Conservation (phyloP, 2,888 invertebrate species). For the Leucophenga maculata region DNA sequence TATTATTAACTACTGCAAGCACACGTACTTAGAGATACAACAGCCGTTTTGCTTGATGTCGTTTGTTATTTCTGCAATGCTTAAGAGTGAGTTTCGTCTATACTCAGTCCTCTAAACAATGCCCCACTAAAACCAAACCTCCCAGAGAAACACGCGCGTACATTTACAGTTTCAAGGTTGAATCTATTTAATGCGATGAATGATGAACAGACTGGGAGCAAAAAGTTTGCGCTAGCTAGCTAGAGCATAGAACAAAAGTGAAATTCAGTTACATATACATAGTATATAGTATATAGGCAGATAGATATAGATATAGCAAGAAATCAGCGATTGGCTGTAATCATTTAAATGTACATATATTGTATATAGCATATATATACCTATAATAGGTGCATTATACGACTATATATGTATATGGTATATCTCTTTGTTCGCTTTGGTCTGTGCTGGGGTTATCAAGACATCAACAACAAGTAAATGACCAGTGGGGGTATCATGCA, state of each 20-base stretch:
- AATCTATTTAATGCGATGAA: slow-evolving; percentile 26
- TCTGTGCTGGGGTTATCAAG: slow-evolving; percentile 15
- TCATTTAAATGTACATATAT: too few relatives aligned
- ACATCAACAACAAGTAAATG: not conserved
- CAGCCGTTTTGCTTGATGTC: slow-evolving; percentile 24
- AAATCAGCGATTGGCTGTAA: not conserved
- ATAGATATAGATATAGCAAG: slow-evolving; percentile 8
- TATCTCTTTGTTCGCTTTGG: not conserved
- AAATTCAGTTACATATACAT: not conserved
- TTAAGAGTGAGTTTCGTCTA: not conserved
- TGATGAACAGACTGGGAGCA: slow-evolving; percentile 5
- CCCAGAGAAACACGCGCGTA: too few relatives aligned
- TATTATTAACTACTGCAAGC: too few relatives aligned
- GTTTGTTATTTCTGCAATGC: slow-evolving; percentile 28
- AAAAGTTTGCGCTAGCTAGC: too few relatives aligned
- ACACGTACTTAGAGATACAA: not conserved
- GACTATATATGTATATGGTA: not conserved
- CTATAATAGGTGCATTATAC: too few relatives aligned
- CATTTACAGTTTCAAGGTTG: slow-evolving; percentile 44
- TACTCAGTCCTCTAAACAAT: slow-evolving; percentile 14
- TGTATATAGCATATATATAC: too few relatives aligned
- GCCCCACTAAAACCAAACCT: not conserved
- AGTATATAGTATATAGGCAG: not conserved
- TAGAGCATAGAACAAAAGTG: slow-evolving; percentile 22
- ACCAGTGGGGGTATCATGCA: too few relatives aligned